Conservation (phyloP, 2,113 vertebrate species). For the Pogonocichla stellata region DNA sequence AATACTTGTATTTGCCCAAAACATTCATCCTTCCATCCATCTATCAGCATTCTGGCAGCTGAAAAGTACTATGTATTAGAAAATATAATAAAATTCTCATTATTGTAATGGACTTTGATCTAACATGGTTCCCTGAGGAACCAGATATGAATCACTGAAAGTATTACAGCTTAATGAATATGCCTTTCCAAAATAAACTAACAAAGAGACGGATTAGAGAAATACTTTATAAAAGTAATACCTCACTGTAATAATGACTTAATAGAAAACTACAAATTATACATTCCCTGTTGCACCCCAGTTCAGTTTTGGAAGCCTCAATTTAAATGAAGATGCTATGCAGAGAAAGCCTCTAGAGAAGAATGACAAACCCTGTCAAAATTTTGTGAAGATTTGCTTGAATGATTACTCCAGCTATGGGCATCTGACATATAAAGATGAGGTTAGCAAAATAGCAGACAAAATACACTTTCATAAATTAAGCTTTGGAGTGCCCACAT, state of each 20-base stretch:
- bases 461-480: background rate
- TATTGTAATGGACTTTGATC: background rate
- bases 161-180: background rate
- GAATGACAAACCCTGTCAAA: background rate
- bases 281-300: background rate
- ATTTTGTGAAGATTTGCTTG: background rate
- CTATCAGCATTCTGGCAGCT: background rate
- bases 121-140: background rate
- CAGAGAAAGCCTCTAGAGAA: background rate
- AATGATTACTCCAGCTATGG: background rate
- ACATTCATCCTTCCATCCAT: background rate
- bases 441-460: background rate
- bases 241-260: background rate
- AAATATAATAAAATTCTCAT: slow-evolving; percentile 35
- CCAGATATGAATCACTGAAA: background rate
- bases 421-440: background rate
- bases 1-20: background rate
- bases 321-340: background rate
- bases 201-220: background rate
- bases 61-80: background rate
- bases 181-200: slow-evolving; percentile 38
- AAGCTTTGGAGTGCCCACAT: background rate
- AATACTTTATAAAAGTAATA: background rate
- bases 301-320: background rate
- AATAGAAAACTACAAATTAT: background rate